Evolutionary conservation across 2,797 vertebrate genomes (phyloP), one percentile per base, ranked within the genome.

Genomic region (Notoglanidium macrostoma): DNA sequence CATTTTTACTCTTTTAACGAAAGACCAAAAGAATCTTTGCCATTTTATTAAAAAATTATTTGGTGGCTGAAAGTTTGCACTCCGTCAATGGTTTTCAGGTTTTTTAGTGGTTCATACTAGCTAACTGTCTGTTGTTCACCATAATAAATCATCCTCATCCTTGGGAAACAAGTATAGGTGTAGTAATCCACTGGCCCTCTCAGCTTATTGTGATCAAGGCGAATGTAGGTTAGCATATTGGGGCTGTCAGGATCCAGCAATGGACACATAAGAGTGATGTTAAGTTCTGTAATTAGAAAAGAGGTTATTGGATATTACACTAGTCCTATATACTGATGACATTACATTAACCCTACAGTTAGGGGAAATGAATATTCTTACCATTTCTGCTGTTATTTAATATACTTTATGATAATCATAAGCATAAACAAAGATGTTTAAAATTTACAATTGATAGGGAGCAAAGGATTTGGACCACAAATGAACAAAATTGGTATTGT

Each of bases 121-220:
- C 78, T 35, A 2, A 23, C 90, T 8, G 93, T 94, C 89, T 93
- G 94, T 89, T 97, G 96, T 92, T 96, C 95, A 63, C 96, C 96
- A 1, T 96, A 97, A 87, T 96, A 96, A 88, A 97, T 96, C 84
- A 88, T 95, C 51, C 92, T 93, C 87, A 97, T 93, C 17, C 94
- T 92, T 83, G 96, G 96, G 87, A 96, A 97, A 90, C 96, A 97
- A 78, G 93, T 93, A 88, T 95, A 95, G 54, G 94, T 91, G 0
- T 95, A 95, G 57, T 91, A 92, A 90, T 92, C 96, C 88, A 97
- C 89, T 12, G 95, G 95, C 65, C 86, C 89, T 2, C 90, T 95
- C 61, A 97, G 92, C 91, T 95, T 96, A 89, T 97, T 97, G 93
- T 94, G 93, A 86, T 97, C 96, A 73, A 96, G 87, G 4, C 96